Base-by-base conservation (phyloP, 1,140 invertebrate species). In the Caenorhabditis brenneri region DNA sequence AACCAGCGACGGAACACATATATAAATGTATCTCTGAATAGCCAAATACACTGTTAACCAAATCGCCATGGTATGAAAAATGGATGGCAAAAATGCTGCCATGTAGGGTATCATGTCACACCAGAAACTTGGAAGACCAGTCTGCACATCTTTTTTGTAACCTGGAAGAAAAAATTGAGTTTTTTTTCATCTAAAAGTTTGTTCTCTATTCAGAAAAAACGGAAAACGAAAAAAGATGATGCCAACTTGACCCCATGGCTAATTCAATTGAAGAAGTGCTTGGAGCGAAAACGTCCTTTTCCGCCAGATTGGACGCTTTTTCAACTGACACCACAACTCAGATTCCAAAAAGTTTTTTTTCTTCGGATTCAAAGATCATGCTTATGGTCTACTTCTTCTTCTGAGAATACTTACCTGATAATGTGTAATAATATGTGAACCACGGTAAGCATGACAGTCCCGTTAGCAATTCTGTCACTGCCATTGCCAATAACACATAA, bases 381-480 rank as follows among this genome's bases (percentile, higher is more conserved):
- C 29, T 78, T 78, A 24, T 22, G 16, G 33, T 48, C 12, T 51
- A n/a, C 36, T 49, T 55, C 51, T 39, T 16, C 7, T 16, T 24
- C 10, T 24, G 12, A 31, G 6, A 51, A 46, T 4, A 48, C 65
- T 58, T 65, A 88, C 88, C 88, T n/a, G 84, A 69, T 60, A 90
- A 88, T 9, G 89, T 90, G 65, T 91, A 90, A 55, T 91, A 90
- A 80, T 91, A 90, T n/a, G 91, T 79, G n/a, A 90, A 87, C 89
- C 89, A 90, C 16, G 89, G 89, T 19, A 91, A 36, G 36, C 89
- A 88, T 15, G 87, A 86, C 24, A 90, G 78, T 15, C 97, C 94
- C 0, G 96, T 97, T 89, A 97, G 94, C 93, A 96, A 94, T 92
- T 97, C 96, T 84, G 95, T 95, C 0, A 97, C 93, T 0, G 96